Evolutionary conservation across 2,797 vertebrate genomes (phyloP), one percentile per base, ranked within the genome.

Genomic region (Thunnus albacares): DNA sequence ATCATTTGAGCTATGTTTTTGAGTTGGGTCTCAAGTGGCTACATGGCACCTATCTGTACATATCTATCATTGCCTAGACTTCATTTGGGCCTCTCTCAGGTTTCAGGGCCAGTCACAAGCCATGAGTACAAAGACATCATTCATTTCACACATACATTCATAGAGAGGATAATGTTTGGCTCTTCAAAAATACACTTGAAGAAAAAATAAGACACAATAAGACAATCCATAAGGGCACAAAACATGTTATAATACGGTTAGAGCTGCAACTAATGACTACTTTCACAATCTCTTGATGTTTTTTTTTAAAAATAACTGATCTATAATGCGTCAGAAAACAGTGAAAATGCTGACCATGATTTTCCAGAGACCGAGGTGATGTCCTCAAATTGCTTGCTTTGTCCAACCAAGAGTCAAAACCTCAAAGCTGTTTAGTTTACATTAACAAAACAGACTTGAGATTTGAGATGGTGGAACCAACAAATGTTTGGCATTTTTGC

Each of bases 1-100:
- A 83, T 59, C 87, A 89, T 88, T 67, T 82, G 79, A 85, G 64
- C 43, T 38, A 74, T 62, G 75, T 65, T 83, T 79, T 71, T 74
- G 33, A 83, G 70, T 41, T 28, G 59, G 52, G 66, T 64, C 67
- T 80, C 77, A 22, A 74, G 83, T 57, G 70, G 57, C 73, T 84
- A 52, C 65, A 43, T 64, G 72, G 74, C 81, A 84, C 77, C 75
- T 83, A 56, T 70, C 61, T 1, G 33, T 60, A 64, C 65, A 72
- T 75, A 76, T 80, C 78, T 77, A 64, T 78, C 79, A 84, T 66
- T 76, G 77, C 33, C 55, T 75, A 9, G 62, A 77, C 71, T 60
- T 78, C 59, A 75, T 67, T 73, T 84, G 75, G 77, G 61, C 24
- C 28, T 69, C 57, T 51, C 45, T 82, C 75, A 14, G 73, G 30